A percentile compares a stretch with the other conserved stretches of the same genome.
phyloP scores from a whole-genome alignment of 2,113 vertebrate genomes.

The Charadrius vociferus region DNA sequence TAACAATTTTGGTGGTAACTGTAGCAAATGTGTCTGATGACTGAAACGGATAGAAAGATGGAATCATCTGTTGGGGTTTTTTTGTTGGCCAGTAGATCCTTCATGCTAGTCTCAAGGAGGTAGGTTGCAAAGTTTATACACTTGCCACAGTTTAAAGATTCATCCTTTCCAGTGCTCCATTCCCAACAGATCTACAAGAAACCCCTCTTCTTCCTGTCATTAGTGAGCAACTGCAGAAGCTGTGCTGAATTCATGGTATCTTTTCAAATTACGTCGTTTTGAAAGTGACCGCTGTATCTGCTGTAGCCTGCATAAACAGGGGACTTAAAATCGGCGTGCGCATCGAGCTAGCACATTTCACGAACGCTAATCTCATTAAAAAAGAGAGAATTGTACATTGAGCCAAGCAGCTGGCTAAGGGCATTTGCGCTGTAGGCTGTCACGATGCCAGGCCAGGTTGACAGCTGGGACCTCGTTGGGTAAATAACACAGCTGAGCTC shows the following conservation, averaged over 20 bases:
- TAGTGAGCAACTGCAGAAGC: background rate
- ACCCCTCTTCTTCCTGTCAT: background rate
- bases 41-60: background rate
- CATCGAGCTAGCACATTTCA: slow-evolving; percentile 4
- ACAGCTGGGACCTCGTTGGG: slow-evolving; percentile 25
- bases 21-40: background rate
- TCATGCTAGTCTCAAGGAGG: background rate
- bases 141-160: background rate
- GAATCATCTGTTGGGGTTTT: background rate
- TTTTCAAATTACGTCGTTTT: background rate
- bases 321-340: background rate
- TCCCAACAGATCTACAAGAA: background rate
- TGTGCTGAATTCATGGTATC: background rate
- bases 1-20: background rate
- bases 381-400: background rate
- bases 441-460: slow-evolving; percentile 38
- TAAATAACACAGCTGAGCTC: slow-evolving; percentile 23
- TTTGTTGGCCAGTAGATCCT: background rate
- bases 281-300: background rate
- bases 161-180: background rate
- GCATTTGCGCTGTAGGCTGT: background rate
- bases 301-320: background rate
- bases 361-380: slow-evolving; percentile 16
- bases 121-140: background rate
- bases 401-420: slow-evolving; percentile 51